These are phyloP conservation scores for Lophochroa leadbeateri DNA, from an alignment of 2,113 vertebrate genomes.

Conservation along the genomic window DNA sequence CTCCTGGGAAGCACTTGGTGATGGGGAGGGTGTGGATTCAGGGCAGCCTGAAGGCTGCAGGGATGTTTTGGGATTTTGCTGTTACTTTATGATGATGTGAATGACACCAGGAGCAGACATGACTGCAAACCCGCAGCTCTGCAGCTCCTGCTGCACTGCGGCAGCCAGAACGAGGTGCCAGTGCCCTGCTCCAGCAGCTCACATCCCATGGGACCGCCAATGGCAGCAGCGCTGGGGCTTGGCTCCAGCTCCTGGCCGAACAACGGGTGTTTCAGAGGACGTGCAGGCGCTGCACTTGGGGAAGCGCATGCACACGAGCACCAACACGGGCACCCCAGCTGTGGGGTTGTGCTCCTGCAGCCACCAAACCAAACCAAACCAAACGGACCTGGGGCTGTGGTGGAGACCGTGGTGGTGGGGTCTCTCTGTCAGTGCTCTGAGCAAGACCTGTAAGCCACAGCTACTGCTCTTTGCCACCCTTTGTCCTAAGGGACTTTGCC, in stretches of 20 bases:
- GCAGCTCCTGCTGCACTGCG: background rate
- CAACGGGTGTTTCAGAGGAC: background rate
- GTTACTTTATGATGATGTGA: background rate
- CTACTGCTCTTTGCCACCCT: background rate
- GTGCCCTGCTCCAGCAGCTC: background rate
- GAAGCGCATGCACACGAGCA: rapidly evolving
- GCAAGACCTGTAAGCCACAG: background rate
- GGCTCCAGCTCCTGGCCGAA: rapidly evolving
- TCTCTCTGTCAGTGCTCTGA: rapidly evolving
- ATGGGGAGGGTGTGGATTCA: background rate
- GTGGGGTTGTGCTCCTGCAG: background rate
- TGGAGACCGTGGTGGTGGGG: background rate
- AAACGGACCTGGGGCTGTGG: rapidly evolving
- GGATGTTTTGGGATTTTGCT: background rate
- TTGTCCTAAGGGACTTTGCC: background rate
- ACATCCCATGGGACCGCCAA: rapidly evolving
- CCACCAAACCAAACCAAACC: background rate
- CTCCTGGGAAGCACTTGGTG: background rate
- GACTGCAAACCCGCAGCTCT: background rate
- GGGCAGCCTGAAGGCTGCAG: background rate
- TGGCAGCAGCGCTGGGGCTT: background rate
- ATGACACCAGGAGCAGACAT: background rate
- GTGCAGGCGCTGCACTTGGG: rapidly evolving
- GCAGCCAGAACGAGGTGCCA: rapidly evolving
- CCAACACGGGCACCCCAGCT: background rate